Base-by-base conservation (phyloP, 2,888 invertebrate genomes). In the Polietes domitor region DNA sequence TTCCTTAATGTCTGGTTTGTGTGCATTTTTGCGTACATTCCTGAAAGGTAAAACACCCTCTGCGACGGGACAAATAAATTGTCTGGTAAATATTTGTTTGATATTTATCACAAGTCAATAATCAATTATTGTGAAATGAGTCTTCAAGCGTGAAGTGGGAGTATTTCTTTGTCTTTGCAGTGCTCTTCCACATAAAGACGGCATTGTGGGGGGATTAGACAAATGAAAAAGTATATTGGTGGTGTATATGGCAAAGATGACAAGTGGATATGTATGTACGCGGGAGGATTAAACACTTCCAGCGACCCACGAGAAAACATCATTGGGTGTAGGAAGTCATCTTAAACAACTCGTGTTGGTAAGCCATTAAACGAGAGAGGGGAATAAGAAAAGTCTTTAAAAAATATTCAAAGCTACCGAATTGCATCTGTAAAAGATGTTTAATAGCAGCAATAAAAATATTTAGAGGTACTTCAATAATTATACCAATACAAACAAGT, bases 71-170 rank as follows among this genome's bases (percentile, higher is more conserved):
- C 1, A 2, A 50, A 71, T 50, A 50, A 50, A 19, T 68, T 70
- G 41, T 26, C 43, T 26, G 61, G 73, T 53, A 61, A 32, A 58
- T 61, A 21, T 63, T 61, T 70, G 41, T 28, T 80, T 50, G 9
- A 12, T 73, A 68, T 79, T 79, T 79, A 75, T 24, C 68, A 73
- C 65, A 17, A 79, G 72, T 76, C 82, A 79, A 83, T 83, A 83
- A 83, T 76, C 76, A 83, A 80, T 80, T 83, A 77, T 73, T 65
- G 70, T 68, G 65, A 77, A 80, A 79, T 77, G 79, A 80, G 63
- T 70, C 70, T 58, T 75, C 47, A 9, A 47, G 17, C 70, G 58
- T 61, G 6, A 41, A 37, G 50, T 37, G 12, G 75, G 41, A 47
- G 43, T 73, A 5, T 47, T 41, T 37, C 37, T 65, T 37, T 65